These are phyloP conservation scores for Gnathochromis pfefferi DNA, from an alignment of 2,113 vertebrate species.

Conservation along the genomic window DNA sequence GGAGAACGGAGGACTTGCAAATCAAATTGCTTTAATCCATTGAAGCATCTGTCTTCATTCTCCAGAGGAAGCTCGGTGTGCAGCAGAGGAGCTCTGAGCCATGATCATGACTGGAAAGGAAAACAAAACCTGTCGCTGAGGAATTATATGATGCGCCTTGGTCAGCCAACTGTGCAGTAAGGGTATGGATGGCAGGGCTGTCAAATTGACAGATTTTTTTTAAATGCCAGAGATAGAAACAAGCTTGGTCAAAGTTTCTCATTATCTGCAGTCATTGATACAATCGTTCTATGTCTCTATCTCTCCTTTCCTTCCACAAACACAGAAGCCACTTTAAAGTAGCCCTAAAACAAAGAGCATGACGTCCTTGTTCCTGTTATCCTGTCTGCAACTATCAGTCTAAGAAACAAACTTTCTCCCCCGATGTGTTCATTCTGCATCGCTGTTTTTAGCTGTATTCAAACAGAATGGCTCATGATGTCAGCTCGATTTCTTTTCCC, in stretches of 20 bases:
- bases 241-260: conserved; percentile 21
- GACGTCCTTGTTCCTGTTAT: neutral
- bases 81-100: conserved; percentile 2
- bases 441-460: conserved; percentile 20
- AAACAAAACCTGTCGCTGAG: conserved; percentile 41
- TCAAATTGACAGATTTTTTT: neutral
- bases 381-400: neutral
- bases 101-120: conserved; percentile 25
- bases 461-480: conserved; percentile 49
- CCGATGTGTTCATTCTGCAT: neutral
- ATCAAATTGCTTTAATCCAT: conserved; percentile 56
- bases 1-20: conserved; percentile 35
- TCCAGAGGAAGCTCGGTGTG: conserved; percentile 27
- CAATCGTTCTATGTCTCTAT: neutral
- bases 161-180: conserved; percentile 25
- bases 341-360: neutral
- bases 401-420: neutral
- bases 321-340: neutral
- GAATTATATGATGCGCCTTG: neutral
- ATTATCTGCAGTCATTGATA: conserved; percentile 14
- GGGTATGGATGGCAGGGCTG: neutral
- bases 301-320: neutral
- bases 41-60: conserved; percentile 59
- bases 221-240: neutral
- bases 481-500: conserved; percentile 15